Base-by-base conservation (phyloP, 1,140 invertebrate species). In the Bombus picipes region DNA sequence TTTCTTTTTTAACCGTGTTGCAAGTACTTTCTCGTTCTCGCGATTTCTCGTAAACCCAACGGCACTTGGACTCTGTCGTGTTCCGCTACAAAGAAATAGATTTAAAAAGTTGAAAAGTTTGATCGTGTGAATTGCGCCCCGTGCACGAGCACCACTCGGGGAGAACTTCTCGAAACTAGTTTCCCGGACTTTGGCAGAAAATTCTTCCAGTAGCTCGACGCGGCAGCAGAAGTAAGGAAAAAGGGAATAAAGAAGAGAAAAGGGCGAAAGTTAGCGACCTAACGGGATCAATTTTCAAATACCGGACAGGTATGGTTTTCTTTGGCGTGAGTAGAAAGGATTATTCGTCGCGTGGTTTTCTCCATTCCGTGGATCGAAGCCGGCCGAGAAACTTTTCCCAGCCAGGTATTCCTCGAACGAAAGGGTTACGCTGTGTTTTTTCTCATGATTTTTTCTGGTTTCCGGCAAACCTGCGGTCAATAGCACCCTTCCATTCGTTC, bases 271-370 rank as follows among this genome's bases (percentile, higher is more conserved):
- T 88, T 89, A 62, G 71, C 71, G 92, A 93, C 92, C 91, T 94
- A 94, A 94, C 94, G 93, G 94, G 83, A 94, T 94, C 89, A 87
- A 92, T 80, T 83, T 84, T 32, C 13, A 72, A 72, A 83, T 83
- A 39, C 66, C 78, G 81, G 86, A 65, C 88, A 90, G 90, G 85
- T 87, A 91, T 91, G 41, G 34, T 43, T 78, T 62, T 83, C 70
- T 90, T 76, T 81, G 1, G 39, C 59, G 5, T 1, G 34, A 37
- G 62, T 25, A 43, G 32, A 78, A 83, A 86, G 82, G 70, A 75
- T 82, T 66, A 81, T 3, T 75, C 73, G 74, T 37, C 34, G 83
- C 80, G 66, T 93, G 92, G 91, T 90, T 88, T 79, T 18, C 91
- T 84, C 85, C 89, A 88, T 91, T 57, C 68, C 72, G 22, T 59